Evolutionary conservation across 2,888 invertebrate species (phyloP), one percentile per base, ranked within the genome.

Genomic region (Petrophora chlorosata): DNA sequence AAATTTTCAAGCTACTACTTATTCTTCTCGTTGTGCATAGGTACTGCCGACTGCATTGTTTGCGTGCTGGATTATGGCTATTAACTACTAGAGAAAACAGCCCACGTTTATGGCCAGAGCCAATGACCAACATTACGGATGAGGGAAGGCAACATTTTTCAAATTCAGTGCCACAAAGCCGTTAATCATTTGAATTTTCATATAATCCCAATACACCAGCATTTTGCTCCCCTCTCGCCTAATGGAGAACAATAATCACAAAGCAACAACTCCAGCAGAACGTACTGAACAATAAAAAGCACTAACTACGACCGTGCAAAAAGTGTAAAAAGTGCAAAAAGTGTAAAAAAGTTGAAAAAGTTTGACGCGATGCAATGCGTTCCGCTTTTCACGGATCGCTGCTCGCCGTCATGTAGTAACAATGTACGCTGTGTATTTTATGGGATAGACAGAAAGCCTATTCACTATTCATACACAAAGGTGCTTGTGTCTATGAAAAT

Each of bases 281-380:
- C 26, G 17, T n/a, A 9, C 2, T 23, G 9, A 4, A 42, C 19
- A 26, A 26, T 9, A 25, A 34, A 34, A 43, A 3, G 5, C 13
- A 5, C 15, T 16, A 29, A 23, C 25, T 17, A 35, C 22, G 29
- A 34, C 25, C 22, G 3, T 5, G 23, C 35, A 28, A 16, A 33
- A 26, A 33, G 36, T 22, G 1, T 2, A 16, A 41, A 47, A 29
- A 35, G 25, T 41, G n/a, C n/a, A n/a, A n/a, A n/a, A n/a, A n/a
- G n/a, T n/a, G n/a, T n/a, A n/a, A n/a, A n/a, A n/a, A n/a, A 33
- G 36, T 22, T 3, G 1, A 16, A 41, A 47, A 29, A 35, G 25
- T 41, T 41, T 0, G 28, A 23, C 5, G 14, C 13, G 9, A 17
- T 5, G 29, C 36, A 4, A 23, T 39, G 28, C 28, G 14, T 34